phyloP scores from a whole-genome alignment of 2,888 invertebrate genomes.

The Byasa hedistus region DNA sequence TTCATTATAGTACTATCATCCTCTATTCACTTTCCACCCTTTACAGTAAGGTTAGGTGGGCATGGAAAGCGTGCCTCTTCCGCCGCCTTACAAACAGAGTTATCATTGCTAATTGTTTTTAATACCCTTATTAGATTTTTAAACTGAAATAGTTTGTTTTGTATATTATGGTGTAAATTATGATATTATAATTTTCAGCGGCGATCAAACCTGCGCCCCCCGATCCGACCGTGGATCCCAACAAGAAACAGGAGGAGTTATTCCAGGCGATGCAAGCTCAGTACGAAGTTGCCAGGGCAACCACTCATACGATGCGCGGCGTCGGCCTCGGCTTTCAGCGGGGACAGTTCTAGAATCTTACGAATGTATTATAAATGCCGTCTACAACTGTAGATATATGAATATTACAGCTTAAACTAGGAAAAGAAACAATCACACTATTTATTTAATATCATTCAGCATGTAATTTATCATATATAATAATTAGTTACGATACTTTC shows the following conservation, averaged over 20 bases:
- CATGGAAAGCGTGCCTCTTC: no score
- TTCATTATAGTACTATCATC: no score
- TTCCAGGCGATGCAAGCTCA: slow-evolving; percentile 97
- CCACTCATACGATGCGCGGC: slow-evolving; percentile 97
- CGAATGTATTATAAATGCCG: background rate
- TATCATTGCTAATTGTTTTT: background rate
- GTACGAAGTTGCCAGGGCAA: slow-evolving; percentile 96
- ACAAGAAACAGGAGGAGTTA: slow-evolving; percentile 90
- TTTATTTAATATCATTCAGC: background rate
- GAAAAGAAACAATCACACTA: background rate
- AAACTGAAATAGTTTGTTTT: no score
- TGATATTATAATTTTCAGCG: slow-evolving; percentile 43
- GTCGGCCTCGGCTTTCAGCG: slow-evolving; percentile 88
- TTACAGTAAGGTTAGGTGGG: no score
- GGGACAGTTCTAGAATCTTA: slow-evolving; percentile 54
- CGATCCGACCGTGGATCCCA: slow-evolving; percentile 75
- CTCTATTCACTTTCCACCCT: no score
- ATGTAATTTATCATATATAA: background rate
- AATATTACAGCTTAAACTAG: slow-evolving; percentile 1
- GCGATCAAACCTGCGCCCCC: slow-evolving; percentile 59
- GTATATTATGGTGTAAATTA: background rate
- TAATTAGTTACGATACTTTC: background rate
- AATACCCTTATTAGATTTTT: background rate
- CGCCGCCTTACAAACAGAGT: no score
- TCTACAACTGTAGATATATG: background rate